Evolutionary conservation across 2,113 vertebrate species (phyloP).

Genomic region (Megaptera novaeangliae): DNA sequence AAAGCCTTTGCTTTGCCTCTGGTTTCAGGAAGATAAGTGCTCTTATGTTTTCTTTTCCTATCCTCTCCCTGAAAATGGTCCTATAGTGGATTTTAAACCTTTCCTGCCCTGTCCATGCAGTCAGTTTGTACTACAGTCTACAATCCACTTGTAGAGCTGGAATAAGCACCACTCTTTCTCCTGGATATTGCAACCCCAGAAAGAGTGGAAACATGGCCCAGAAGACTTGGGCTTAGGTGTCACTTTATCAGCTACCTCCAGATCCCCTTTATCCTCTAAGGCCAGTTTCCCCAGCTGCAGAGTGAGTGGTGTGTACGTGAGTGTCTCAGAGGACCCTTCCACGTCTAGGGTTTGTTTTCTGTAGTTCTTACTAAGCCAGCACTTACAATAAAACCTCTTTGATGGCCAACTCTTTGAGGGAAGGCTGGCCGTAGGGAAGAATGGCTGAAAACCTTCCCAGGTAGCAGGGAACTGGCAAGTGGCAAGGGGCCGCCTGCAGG

Average conservation of each 20-base stretch:
- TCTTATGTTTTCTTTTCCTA: neutral
- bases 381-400: neutral
- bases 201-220: neutral
- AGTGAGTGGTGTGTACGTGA: no score
- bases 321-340: neutral
- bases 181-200: neutral
- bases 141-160: no score
- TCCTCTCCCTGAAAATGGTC: accelerated
- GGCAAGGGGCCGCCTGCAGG: neutral
- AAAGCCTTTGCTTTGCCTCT: neutral
- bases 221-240: accelerated
- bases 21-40: neutral
- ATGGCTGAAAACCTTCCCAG: neutral
- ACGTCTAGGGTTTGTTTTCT: neutral
- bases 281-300: neutral
- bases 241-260: no score
- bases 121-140: accelerated
- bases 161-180: neutral
- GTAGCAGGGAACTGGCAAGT: neutral
- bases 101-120: accelerated
- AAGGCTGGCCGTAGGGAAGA: neutral
- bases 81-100: accelerated
- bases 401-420: neutral
- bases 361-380: neutral
- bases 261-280: neutral